Evolutionary conservation across 2,888 invertebrate species (phyloP).

Genomic region (Drosophila kuntzei): DNA sequence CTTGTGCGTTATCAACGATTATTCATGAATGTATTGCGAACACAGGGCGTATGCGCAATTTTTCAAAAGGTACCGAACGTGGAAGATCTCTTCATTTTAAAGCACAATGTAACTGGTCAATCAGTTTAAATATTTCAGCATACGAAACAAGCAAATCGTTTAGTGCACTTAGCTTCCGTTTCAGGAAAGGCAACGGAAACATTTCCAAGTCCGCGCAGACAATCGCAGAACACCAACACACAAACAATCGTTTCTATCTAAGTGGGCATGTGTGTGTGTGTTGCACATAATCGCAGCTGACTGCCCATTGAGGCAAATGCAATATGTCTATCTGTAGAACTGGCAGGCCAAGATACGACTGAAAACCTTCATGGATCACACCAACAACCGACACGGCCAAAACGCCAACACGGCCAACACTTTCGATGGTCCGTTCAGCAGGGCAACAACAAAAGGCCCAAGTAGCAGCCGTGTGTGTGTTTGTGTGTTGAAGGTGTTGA

Average conservation of each 20-base stretch:
- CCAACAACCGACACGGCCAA: slow-evolving; percentile 31
- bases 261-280: slow-evolving; percentile 27
- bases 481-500: slow-evolving; percentile 67
- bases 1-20: not conserved
- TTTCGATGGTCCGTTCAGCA: slow-evolving; percentile 44
- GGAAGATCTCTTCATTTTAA: slow-evolving; percentile 68
- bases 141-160: slow-evolving; percentile 79
- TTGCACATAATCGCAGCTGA: slow-evolving; percentile 75
- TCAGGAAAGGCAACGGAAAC: slow-evolving; percentile 64
- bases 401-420: slow-evolving; percentile 58
- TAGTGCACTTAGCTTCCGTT: slow-evolving; percentile 77
- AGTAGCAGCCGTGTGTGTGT: slow-evolving; percentile 30
- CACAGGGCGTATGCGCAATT: slow-evolving; percentile 39
- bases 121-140: slow-evolving; percentile 63
- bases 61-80: slow-evolving; percentile 19
- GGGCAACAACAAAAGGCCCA: slow-evolving; percentile 55
- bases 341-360: slow-evolving; percentile 71
- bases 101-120: slow-evolving; percentile 60
- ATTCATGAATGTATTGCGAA: not conserved
- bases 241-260: not conserved
- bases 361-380: slow-evolving; percentile 55
- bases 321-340: slow-evolving; percentile 73
- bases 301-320: slow-evolving; percentile 78
- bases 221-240: slow-evolving; percentile 9
- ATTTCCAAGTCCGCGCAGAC: slow-evolving; percentile 37